A percentile compares a stretch with the other conserved stretches of the same genome.
Evolutionary conservation across 2,797 vertebrate genomes (phyloP).

Genomic region (Bucorvus abyssinicus): DNA sequence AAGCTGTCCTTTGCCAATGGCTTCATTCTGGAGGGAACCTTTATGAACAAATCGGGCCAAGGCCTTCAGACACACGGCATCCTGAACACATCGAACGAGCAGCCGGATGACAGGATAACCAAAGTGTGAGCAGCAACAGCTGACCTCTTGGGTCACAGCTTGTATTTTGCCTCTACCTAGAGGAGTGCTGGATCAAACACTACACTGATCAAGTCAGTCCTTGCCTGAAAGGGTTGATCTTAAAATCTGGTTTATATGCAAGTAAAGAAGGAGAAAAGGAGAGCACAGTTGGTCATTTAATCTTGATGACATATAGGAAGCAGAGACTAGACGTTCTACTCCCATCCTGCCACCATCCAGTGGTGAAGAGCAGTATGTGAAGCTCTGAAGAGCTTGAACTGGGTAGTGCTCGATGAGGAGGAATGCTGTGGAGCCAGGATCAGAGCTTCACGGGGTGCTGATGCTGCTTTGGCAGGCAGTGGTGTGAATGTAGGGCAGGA

Average conservation of each 20-base stretch:
- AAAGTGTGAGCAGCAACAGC: conserved; percentile 48
- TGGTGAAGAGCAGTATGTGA: too few species aligned
- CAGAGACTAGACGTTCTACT: neutral
- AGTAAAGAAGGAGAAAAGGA: neutral
- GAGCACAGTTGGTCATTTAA: neutral
- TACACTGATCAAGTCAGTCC: neutral
- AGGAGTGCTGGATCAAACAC: neutral
- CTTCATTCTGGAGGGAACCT: conserved; percentile 73
- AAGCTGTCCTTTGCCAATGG: conserved; percentile 79
- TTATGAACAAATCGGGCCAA: conserved; percentile 39
- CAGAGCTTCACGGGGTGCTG: neutral
- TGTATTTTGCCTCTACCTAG: neutral
- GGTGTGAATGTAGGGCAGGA: neutral
- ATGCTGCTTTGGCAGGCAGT: neutral
- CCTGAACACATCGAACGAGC: conserved; percentile 53
- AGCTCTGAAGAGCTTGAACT: too few species aligned
- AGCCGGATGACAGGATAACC: conserved; percentile 18
- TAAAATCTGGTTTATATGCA: neutral
- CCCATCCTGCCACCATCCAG: too few species aligned
- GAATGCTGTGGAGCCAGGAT: neutral
- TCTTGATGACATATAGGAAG: neutral
- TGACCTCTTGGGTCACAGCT: neutral
- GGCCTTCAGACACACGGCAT: conserved; percentile 71
- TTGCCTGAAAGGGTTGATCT: neutral
- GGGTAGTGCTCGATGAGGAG: neutral